Evolutionary conservation across 1,140 invertebrate genomes (phyloP).

Genomic region (Metopolophium dirhodum): DNA sequence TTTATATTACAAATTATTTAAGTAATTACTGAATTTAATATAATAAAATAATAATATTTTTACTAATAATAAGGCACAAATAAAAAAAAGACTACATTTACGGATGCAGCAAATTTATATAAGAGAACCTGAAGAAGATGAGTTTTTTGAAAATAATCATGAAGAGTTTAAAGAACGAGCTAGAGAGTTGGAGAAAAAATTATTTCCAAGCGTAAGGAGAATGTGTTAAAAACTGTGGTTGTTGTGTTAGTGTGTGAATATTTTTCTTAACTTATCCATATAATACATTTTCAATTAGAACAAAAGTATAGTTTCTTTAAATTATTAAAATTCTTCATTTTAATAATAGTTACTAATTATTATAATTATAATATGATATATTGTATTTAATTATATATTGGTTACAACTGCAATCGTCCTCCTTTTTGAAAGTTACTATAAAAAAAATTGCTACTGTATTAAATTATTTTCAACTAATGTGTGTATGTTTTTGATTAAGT

Average conservation of each 20-base stretch:
- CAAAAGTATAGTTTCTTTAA: not conserved
- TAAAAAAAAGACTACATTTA: constrained; percentile 52
- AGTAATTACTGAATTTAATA: not conserved
- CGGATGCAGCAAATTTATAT: constrained; percentile 52
- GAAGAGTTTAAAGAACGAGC: constrained; percentile 76
- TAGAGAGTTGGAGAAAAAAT: constrained; percentile 78
- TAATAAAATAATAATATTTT: constrained; percentile 19
- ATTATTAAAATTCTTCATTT: not conserved
- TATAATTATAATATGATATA: not conserved
- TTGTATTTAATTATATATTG: not conserved
- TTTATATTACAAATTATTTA: not conserved
- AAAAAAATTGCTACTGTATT: not conserved
- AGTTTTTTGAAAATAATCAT: constrained; percentile 46
- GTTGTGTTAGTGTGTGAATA: constrained; percentile 42
- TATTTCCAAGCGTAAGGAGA: constrained; percentile 75
- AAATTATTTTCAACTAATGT: constrained; percentile 6
- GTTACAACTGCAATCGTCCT: not conserved
- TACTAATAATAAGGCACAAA: constrained; percentile 49
- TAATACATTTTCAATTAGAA: not conserved
- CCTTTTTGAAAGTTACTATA: not conserved
- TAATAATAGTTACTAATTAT: not conserved
- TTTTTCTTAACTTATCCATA: constrained; percentile 25
- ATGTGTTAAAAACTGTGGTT: constrained; percentile 31
- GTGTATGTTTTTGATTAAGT: not conserved
- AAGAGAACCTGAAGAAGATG: constrained; percentile 46